Conservation (phyloP, 2,888 invertebrate genomes). For the Erannis defoliaria region DNA sequence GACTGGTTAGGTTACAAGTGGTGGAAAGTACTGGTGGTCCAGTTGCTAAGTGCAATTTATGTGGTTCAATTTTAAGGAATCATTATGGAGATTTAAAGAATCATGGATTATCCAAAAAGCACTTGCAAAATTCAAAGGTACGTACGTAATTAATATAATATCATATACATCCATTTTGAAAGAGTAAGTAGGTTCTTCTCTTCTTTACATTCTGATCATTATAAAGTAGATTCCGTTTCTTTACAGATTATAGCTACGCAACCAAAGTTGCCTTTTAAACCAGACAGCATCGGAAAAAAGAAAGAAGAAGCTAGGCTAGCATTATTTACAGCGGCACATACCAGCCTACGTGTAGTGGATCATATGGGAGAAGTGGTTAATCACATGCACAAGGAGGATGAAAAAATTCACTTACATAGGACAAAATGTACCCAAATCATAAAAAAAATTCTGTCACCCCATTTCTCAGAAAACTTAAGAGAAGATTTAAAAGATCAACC, state of each 20-base stretch:
- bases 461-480: constrained; percentile 28
- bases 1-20: constrained; percentile 37
- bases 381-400: constrained; percentile 24
- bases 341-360: constrained; percentile 37
- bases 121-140: no score
- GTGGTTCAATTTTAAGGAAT: constrained; percentile 33
- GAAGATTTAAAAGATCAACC: constrained; percentile 39
- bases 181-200: no score
- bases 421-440: constrained; percentile 29
- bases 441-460: constrained; percentile 31
- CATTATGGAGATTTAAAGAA: constrained; percentile 12
- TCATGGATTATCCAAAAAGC: no score
- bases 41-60: constrained; percentile 38
- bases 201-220: no score
- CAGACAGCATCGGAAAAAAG: no score
- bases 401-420: constrained; percentile 32
- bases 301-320: constrained; percentile 37
- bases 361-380: constrained; percentile 34
- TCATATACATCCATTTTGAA: no score
- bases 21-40: constrained; percentile 37
- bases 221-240: no score
- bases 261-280: no score
- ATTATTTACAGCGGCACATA: constrained; percentile 38
- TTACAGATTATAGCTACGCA: no score
- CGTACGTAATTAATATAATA: no score